Evolutionary conservation across 2,888 invertebrate genomes (phyloP).

Genomic region (Melanostoma mellinum): DNA sequence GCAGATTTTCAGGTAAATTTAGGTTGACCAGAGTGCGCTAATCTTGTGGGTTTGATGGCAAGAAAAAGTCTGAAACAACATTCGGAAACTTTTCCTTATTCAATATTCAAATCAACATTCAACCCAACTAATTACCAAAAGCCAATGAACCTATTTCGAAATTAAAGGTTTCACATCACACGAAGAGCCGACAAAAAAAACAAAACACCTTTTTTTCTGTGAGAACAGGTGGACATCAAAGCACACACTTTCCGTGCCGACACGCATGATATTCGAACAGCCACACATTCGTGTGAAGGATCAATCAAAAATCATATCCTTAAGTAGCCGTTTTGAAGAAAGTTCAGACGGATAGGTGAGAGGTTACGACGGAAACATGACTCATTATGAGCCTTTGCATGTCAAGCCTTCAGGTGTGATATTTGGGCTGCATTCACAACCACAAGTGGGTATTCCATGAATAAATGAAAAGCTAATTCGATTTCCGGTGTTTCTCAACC

Average conservation of each 20-base stretch:
- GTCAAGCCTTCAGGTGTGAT: slow-evolving; percentile 29
- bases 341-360: background rate
- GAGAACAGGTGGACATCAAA: slow-evolving; percentile 46
- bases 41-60: background rate
- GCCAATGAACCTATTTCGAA: slow-evolving; percentile 19
- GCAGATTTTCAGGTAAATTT: slow-evolving; percentile 3
- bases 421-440: background rate
- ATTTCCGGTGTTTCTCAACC: slow-evolving; percentile 25
- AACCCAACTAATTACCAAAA: background rate
- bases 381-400: slow-evolving; percentile 12
- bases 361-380: background rate
- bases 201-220: slow-evolving; percentile 27
- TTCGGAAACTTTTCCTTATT: slow-evolving; percentile 9
- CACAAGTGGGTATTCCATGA: slow-evolving; percentile 17
- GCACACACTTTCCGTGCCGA: slow-evolving; percentile 23
- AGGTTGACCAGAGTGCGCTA: slow-evolving; percentile 19
- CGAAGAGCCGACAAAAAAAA: slow-evolving; percentile 4
- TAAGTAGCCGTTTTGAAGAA: slow-evolving; percentile 33
- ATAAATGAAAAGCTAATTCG: slow-evolving; percentile 33
- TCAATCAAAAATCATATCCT: slow-evolving; percentile 65
- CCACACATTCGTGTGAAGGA: slow-evolving; percentile 50
- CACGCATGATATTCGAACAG: slow-evolving; percentile 41
- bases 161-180: slow-evolving; percentile 12
- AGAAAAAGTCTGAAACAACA: slow-evolving; percentile 5
- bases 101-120: slow-evolving; percentile 17